Conservation (phyloP, 2,888 invertebrate genomes). For the Diarsia dahlii region DNA sequence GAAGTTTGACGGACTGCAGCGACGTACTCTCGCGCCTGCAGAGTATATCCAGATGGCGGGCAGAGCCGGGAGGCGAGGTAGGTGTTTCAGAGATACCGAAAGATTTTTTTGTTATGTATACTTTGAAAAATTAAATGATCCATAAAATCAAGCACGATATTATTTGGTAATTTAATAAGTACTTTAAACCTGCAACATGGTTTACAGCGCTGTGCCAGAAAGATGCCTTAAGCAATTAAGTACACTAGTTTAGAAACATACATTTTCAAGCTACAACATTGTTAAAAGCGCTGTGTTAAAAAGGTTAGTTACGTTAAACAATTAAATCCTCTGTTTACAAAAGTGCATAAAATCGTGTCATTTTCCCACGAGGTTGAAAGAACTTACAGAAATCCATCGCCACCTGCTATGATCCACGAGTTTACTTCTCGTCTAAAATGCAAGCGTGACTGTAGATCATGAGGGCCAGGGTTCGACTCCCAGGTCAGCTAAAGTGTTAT, state of each 20-base stretch:
- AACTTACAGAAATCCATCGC: neutral
- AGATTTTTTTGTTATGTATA: neutral
- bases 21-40: conserved; percentile 95
- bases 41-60: conserved; percentile 99
- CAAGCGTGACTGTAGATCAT: neutral
- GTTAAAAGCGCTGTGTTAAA: no score
- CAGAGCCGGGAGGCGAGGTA: conserved; percentile 97
- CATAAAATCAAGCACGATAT: neutral
- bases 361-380: neutral
- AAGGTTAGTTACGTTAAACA: no score
- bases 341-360: no score
- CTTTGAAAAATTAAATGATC: neutral
- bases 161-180: no score
- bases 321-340: no score
- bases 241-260: no score
- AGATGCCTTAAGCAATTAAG: no score
- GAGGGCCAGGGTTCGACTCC: neutral
- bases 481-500: no score
- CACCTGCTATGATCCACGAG: neutral
- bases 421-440: no score
- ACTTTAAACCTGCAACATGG: no score
- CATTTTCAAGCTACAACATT: no score
- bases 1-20: conserved; percentile 97
- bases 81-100: neutral
- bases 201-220: no score